A percentile compares a stretch with the other conserved stretches of the same genome.
These are phyloP conservation scores for Meta bourneti DNA, from an alignment of 2,888 invertebrate genomes.

Conservation along the genomic window DNA sequence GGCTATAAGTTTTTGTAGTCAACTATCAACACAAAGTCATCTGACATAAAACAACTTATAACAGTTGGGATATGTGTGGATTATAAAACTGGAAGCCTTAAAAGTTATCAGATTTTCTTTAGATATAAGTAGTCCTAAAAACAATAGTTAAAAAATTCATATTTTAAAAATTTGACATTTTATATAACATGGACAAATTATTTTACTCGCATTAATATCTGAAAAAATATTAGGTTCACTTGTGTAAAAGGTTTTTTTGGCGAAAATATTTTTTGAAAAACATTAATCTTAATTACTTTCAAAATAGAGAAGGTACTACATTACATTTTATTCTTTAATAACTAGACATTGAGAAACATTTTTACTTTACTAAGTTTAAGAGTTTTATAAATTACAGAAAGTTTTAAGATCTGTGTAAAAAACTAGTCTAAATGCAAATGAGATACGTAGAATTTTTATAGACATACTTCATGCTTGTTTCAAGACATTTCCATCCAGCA, in stretches of 20 bases:
- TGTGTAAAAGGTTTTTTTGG: too few relatives aligned
- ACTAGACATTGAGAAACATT: too few relatives aligned
- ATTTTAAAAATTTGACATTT: not conserved
- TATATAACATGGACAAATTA: not conserved
- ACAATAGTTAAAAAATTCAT: not conserved
- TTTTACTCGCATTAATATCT: too few relatives aligned
- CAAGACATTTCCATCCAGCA: conserved; percentile 83
- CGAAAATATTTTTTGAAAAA: too few relatives aligned
- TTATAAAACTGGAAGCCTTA: not conserved
- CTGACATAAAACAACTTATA: not conserved
- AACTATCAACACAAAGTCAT: not conserved
- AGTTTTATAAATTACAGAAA: too few relatives aligned
- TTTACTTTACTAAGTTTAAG: too few relatives aligned
- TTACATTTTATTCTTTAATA: too few relatives aligned
- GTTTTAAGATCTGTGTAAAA: too few relatives aligned
- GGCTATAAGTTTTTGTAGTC: not conserved
- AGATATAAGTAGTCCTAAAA: not conserved
- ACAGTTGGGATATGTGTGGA: not conserved
- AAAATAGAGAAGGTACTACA: too few relatives aligned
- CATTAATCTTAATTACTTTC: too few relatives aligned
- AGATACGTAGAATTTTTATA: not conserved
- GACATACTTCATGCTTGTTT: conserved; percentile 83
- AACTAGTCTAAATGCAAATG: too few relatives aligned
- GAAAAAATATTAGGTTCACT: too few relatives aligned
- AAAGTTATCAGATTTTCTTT: not conserved